Percentiles rank a stretch among this genome's conserved stretches.
Evolutionary conservation across 2,888 invertebrate species (phyloP).

Genomic region (Dichetophora obliterata): DNA sequence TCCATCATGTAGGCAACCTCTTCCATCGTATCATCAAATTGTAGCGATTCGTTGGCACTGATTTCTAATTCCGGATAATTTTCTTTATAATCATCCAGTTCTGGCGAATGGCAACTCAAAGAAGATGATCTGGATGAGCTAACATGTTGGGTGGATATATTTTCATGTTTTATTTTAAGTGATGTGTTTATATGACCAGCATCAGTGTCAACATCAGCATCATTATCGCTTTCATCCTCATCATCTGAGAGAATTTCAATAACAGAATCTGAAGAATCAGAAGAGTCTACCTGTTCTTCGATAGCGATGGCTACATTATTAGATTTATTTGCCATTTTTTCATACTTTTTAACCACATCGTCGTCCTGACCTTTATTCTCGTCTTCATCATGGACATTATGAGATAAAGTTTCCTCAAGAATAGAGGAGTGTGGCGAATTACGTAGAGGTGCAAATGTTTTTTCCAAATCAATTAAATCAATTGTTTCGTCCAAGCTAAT

Average conservation of each 20-base stretch:
- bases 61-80: constrained; percentile 43
- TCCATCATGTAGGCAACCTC: constrained; percentile 69
- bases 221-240: constrained; percentile 48
- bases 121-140: background rate
- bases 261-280: constrained; percentile 51
- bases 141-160: background rate
- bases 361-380: constrained; percentile 5
- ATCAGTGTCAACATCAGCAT: constrained; percentile 37
- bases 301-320: background rate
- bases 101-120: background rate
- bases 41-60: constrained; percentile 45
- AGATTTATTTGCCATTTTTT: background rate
- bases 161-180: constrained; percentile 38
- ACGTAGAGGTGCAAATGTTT: constrained; percentile 42
- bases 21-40: constrained; percentile 70
- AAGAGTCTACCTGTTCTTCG: background rate
- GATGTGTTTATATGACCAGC: background rate
- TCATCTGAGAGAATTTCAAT: constrained; percentile 57
- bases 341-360: background rate
- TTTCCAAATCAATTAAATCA: constrained; percentile 57
- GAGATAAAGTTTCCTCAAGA: constrained; percentile 2
- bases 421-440: constrained; percentile 27
- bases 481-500: constrained; percentile 51
- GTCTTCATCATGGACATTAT: background rate
- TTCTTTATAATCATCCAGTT: constrained; percentile 52